Evolutionary conservation across 2,113 vertebrate species (phyloP).

Genomic region (Nothoprocta perdicaria): DNA sequence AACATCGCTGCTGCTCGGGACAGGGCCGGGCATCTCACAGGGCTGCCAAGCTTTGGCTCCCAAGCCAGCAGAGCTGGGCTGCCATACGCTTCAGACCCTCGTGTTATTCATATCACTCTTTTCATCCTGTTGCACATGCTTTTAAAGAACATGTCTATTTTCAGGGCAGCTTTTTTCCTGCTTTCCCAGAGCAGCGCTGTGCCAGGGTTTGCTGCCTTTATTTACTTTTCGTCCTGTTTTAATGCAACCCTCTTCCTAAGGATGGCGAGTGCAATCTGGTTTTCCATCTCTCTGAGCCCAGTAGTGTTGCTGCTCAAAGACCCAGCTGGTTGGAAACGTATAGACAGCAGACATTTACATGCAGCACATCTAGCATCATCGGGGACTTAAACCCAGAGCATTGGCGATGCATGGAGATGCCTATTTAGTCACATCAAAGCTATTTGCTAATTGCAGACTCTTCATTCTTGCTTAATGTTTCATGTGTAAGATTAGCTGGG

Average conservation of each 20-base stretch:
- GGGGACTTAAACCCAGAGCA: slow-evolving; percentile 67
- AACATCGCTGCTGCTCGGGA: not conserved
- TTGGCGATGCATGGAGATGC: slow-evolving; percentile 57
- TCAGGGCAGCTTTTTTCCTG: not conserved
- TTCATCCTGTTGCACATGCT: not conserved
- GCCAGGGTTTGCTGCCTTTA: fast-evolving
- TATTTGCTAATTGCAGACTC: slow-evolving; percentile 75
- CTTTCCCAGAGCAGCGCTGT: not conserved
- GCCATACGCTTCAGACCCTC: fast-evolving
- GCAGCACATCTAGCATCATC: slow-evolving; percentile 46
- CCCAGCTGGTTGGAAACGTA: slow-evolving; percentile 9
- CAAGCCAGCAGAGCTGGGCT: fast-evolving
- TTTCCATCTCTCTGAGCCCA: slow-evolving; percentile 44
- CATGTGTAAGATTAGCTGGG: slow-evolving; percentile 74
- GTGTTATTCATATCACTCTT: not conserved
- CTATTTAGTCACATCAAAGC: slow-evolving; percentile 75
- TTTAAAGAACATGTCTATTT: not conserved
- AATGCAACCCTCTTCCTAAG: not conserved
- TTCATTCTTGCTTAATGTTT: slow-evolving; percentile 77
- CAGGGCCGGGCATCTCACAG: not conserved
- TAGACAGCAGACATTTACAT: slow-evolving; percentile 25
- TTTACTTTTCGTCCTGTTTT: not conserved
- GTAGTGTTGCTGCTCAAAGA: not conserved
- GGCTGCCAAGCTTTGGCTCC: not conserved
- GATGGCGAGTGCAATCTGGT: not conserved